Evolutionary conservation across 2,797 vertebrate genomes (phyloP).

Genomic region (Triplophysa yarkandensis): DNA sequence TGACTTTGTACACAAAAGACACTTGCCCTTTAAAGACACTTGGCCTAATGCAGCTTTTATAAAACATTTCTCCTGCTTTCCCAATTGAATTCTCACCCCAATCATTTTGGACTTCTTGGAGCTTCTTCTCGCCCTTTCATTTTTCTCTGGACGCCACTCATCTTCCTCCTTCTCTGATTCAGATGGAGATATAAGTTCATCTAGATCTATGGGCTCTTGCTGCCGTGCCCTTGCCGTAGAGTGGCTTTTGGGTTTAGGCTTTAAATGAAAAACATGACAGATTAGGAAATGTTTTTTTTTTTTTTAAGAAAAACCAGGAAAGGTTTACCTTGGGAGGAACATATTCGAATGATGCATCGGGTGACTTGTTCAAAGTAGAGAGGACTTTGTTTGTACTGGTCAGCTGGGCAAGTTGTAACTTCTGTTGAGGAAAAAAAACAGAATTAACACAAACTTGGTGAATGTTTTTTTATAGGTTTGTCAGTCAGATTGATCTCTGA

Average conservation of each 20-base stretch:
- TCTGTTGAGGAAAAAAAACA: conserved; percentile 69
- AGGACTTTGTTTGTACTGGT: conserved; percentile 78
- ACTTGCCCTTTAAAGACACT: too few relatives aligned
- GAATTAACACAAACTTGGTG: neutral
- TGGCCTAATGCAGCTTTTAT: too few relatives aligned
- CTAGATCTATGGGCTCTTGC: conserved; percentile 62
- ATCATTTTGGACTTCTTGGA: conserved; percentile 69
- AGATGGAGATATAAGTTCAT: conserved; percentile 77
- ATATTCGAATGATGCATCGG: conserved; percentile 87
- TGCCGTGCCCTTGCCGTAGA: conserved; percentile 75
- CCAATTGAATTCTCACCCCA: conserved; percentile 63
- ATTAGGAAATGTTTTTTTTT: neutral
- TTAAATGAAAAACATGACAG: neutral
- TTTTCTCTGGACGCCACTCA: conserved; percentile 81
- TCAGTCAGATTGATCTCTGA: neutral
- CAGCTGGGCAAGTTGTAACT: conserved; percentile 80
- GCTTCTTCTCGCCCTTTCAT: conserved; percentile 58
- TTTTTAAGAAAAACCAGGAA: neutral
- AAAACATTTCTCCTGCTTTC: too few relatives aligned
- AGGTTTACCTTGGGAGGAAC: conserved; percentile 85
- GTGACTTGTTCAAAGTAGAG: conserved; percentile 52
- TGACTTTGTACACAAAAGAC: too few relatives aligned
- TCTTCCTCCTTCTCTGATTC: conserved; percentile 67
- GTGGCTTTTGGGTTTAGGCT: conserved; percentile 80
- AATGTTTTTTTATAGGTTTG: neutral